These are phyloP conservation scores for Phylloscopus trochiloides DNA, from an alignment of 2,113 vertebrate species.

Conservation along the genomic window DNA sequence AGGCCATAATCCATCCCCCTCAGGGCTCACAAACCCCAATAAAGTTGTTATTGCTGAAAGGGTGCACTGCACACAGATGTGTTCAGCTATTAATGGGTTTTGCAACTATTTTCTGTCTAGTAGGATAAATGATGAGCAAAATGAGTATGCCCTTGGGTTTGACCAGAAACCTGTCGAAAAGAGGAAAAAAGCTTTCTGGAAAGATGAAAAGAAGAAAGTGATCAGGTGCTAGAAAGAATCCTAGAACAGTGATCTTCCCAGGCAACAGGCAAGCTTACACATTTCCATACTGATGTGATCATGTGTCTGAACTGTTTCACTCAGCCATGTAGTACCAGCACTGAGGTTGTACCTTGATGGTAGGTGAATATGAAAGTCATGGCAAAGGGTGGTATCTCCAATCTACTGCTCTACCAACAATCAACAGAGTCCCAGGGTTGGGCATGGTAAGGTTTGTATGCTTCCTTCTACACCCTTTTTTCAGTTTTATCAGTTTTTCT, in stretches of 20 bases:
- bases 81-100: not conserved
- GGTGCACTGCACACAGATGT: not conserved
- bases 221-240: not conserved
- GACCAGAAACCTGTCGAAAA: not conserved
- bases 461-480: not conserved
- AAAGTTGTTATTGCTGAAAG: not conserved
- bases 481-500: not conserved
- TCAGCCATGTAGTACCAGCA: rapidly evolving
- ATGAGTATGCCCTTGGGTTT: not conserved
- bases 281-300: not conserved
- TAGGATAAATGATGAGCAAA: not conserved
- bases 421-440: not conserved
- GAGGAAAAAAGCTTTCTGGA: not conserved
- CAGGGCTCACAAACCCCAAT: constrained; percentile 2
- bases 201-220: not conserved
- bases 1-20: not conserved
- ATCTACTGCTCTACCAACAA: not conserved
- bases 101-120: constrained; percentile 11
- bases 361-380: not conserved
- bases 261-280: not conserved
- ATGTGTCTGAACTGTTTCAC: not conserved
- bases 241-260: not conserved
- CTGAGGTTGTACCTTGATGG: not conserved
- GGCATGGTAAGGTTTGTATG: not conserved
- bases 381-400: not conserved